Evolutionary conservation across 37 sponge, comb jelly and placozoan species (phyloP), one percentile per base, ranked within the genome.

Genomic region (Oopsacas minuta): DNA sequence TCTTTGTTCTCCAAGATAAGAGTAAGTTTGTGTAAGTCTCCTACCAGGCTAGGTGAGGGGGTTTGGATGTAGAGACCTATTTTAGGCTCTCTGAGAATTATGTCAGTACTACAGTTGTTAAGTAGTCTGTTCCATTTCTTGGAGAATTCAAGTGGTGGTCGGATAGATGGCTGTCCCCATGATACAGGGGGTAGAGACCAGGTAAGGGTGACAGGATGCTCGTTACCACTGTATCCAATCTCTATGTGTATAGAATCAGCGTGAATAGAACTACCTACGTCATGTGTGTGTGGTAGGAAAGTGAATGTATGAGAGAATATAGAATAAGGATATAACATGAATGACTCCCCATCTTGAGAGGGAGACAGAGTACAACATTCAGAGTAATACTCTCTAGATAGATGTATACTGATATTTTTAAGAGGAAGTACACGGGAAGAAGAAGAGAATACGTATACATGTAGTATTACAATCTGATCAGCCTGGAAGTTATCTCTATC

Each of bases 1-100:
- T 86, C 87, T 5, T 34, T 38, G 83, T 86, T 86, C 34, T 38
- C 32, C 83, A 86, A 36, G 49, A 46, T 39, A 35, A 86, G 83
- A 25, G 83, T 23, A 10, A 86, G 38, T 35, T 36, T 37, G 52
- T 86, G 87, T 23, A 75, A 30, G 42, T 86, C 87, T 1, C 83
- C 83, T 0, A 86, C 87, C 36, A 86, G 87, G 49, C 82, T 52
- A 37, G 87, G 87, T 36, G 83, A 86, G 36, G 38, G 38, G 7
- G 52, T 35, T 7, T 82, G 52, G 25, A 86, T 82, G 35, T 82
- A 39, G 52, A 61, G 39, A 3, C 20, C 51, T 3, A 82, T 61
- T n/a, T 12, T 52, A 10, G 87, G 52, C 36, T 38, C 83, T 23
- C 87, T 82, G 22, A 82, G 87, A 25, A 39, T 53, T 10, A 86